Evolutionary conservation across 92 coral and sea anemone species (phyloP).

Genomic region (Metridium senile): DNA sequence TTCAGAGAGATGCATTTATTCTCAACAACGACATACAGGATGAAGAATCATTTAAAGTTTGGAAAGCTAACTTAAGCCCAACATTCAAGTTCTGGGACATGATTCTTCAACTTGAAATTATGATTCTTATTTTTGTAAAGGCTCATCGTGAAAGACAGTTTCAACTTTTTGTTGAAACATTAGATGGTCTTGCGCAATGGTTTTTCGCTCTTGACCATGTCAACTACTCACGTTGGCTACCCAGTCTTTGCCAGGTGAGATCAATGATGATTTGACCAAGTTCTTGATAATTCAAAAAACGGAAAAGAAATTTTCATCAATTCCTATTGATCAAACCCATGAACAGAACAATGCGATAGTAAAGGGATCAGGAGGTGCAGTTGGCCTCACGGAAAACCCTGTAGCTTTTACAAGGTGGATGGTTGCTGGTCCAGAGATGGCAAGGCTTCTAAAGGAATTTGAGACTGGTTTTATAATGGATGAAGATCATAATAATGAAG

Average conservation of each 20-base stretch:
- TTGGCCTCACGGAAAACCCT: conserved; percentile 63
- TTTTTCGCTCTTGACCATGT: conserved; percentile 48
- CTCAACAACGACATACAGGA: conserved; percentile 16
- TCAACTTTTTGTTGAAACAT: conserved; percentile 28
- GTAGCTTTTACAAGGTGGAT: conserved; percentile 40
- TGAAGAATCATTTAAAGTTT: conserved; percentile 33
- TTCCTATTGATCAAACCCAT: conserved; percentile 62
- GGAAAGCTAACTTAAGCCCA: conserved; percentile 47
- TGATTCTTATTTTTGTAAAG: conserved; percentile 21
- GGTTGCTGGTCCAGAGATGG: conserved; percentile 58
- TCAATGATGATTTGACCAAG: conserved; percentile 27
- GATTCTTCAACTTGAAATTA: conserved; percentile 26
- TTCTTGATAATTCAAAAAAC: conserved; percentile 45
- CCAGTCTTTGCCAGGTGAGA: conserved; percentile 35
- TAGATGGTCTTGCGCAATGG: no score
- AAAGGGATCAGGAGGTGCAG: conserved; percentile 64
- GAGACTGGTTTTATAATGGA: conserved; percentile 14
- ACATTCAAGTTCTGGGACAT: conserved; percentile 53
- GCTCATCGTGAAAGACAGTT: conserved; percentile 38
- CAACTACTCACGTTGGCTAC: conserved; percentile 59
- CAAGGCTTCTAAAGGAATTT: conserved; percentile 48
- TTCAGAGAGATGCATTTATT: conserved; percentile 45
- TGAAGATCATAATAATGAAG: conserved; percentile 38
- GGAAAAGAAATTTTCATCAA: conserved; percentile 41
- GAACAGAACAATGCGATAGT: conserved; percentile 53